Evolutionary conservation across 2,797 vertebrate species (phyloP), one percentile per base, ranked within the genome.

Genomic region (Hybognathus amarus): DNA sequence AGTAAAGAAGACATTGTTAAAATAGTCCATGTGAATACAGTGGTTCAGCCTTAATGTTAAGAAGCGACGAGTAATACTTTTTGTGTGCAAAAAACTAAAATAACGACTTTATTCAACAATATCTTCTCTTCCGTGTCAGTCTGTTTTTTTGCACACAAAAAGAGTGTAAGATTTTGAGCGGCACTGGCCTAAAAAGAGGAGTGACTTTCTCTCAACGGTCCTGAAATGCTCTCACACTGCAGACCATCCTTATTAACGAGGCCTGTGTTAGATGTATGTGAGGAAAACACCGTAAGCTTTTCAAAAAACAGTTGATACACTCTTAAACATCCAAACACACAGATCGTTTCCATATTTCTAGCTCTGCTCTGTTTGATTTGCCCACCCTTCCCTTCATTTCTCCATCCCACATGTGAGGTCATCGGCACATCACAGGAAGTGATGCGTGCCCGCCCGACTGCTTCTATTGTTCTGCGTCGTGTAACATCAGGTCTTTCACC

Each of bases 301-400:
- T 79, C 77, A 42, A 30, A 68, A 79, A 40, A 7, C 2, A 30
- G 24, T 24, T 5, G 1, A 75, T 67, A 38, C 27, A 5, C 63
- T 68, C 56, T 61, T 50, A 36, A 47, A 77, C 69, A 8, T 15
- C 38, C 45, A 22, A 36, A 75, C 30, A 59, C 54, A 24, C 12
- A 66, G 27, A 83, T 84, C 22, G 54, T 38, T 61, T 67, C 64
- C 47, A 20, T 56, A 68, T 66, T 36, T 61, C 30, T 71, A 77
- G 64, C 56, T 20, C 9, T 12, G 4, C 38, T 3, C 22, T 6
- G 8, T 69, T 61, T 56, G n/a, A 63, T 81, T 73, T 10, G 33
- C 52, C 30, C 42, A n/a, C 36, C 40, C 67, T 27, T 66, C 42
- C 22, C 80, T 82, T 15, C 30, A 22, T 66, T 33, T 40, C 56